Evolutionary conservation across 2,113 vertebrate species (phyloP).

Genomic region (Emydocephalus ijimae): DNA sequence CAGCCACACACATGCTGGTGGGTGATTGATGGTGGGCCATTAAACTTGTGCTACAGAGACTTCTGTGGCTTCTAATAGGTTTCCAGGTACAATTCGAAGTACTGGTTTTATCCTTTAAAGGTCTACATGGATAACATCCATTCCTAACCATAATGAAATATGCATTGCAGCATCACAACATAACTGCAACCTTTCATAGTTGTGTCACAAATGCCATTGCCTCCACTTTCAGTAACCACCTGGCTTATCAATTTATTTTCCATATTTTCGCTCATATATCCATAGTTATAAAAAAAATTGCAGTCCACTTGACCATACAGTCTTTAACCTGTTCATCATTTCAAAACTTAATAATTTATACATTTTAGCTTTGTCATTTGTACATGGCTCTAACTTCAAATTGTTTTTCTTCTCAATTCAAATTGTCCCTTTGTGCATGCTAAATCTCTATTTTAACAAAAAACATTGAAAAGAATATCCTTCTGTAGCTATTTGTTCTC

Average conservation of each 20-base stretch:
- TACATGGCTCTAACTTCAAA: not conserved
- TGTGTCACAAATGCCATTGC: not conserved
- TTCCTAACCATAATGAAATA: not conserved
- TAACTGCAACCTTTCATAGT: not conserved
- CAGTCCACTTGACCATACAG: not conserved
- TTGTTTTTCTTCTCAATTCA: not conserved
- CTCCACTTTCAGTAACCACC: not conserved
- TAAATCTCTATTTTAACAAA: not conserved
- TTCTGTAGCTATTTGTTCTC: not conserved
- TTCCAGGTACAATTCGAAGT: not conserved
- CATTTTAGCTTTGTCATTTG: not conserved
- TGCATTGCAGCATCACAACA: not conserved
- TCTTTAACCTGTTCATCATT: not conserved
- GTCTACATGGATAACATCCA: not conserved
- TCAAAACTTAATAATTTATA: not conserved
- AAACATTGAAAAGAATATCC: not conserved
- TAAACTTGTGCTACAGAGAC: not conserved
- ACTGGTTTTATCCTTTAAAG: not conserved
- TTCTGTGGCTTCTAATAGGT: not conserved
- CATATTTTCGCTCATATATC: not conserved
- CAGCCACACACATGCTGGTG: not conserved
- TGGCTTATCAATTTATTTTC: not conserved
- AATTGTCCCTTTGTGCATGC: not conserved
- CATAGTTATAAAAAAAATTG: not conserved
- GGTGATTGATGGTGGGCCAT: not conserved